Base-by-base conservation (phyloP, 92 coral and sea anemone species). In the Zoanthus sociatus region DNA sequence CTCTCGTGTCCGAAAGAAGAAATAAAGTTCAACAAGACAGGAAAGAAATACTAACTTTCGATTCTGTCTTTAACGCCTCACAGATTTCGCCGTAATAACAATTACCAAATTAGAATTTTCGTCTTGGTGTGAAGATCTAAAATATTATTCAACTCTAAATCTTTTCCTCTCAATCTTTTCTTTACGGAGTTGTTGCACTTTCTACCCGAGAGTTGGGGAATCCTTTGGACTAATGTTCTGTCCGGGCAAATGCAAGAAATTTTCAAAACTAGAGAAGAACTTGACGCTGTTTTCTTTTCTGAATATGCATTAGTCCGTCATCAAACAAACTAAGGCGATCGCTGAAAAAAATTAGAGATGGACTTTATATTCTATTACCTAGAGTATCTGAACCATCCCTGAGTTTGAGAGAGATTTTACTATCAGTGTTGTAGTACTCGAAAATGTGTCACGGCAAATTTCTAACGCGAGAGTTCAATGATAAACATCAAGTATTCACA, bases 271-370 rank as follows among this genome's bases (percentile, higher is more conserved):
- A 5, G 61, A 46, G 51, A 55, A 79, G 66, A 69, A 30, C 3
- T 45, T 79, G 69, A 73, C 75, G 79, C 63, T 84, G 84, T 84
- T 88, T 91, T 78, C 72, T 51, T 81, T 86, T 79, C 71, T 94
- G 94, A 94, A 94, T 94, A 94, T 94, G 98, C 78, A 94, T 94
- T 83, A 94, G 95, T 48, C 82, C 90, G 90, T 89, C 90, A 88
- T 63, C 73, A 81, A 64, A 64, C 63, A 81, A 81, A 66, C 18
- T 13, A 63, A 58, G n/a, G 18, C 33, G 46, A 81, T 81, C 85
- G 63, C 47, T 42, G 20, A 81, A 66, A 12, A 26, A 7, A 67
- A 1, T 21, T 66, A 7, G 20, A 45, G 30, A 21, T 20, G 4
- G 11, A 26, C 16, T 17, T 32, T 18, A 44, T 45, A 45, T 81